Evolutionary conservation across 2,888 invertebrate species (phyloP).

Genomic region (Chymomyza fuscimana): DNA sequence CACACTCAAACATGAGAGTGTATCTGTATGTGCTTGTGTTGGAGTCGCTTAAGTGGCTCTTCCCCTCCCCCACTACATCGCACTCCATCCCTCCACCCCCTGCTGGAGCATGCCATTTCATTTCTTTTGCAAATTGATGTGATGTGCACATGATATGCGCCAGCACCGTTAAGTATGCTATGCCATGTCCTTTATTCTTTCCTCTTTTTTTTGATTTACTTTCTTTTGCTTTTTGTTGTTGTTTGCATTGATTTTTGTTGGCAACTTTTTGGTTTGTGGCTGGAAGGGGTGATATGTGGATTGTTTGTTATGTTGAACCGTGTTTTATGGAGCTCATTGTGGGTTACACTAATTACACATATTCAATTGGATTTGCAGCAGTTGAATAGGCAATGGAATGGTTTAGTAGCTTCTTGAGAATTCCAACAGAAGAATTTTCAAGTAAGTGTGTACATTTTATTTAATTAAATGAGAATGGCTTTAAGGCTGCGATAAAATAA

Average conservation of each 20-base stretch:
- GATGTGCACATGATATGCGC: constrained; percentile 63
- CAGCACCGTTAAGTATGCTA: constrained; percentile 46
- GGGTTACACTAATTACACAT: constrained; percentile 51
- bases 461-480: no score
- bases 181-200: constrained; percentile 12
- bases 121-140: constrained; percentile 61
- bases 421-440: background rate
- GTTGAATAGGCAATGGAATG: background rate
- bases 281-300: constrained; percentile 5
- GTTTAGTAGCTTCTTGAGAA: background rate
- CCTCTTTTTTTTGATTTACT: constrained; percentile 7
- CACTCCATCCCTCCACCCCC: background rate
- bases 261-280: background rate
- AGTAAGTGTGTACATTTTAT: background rate
- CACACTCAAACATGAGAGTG: background rate
- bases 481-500: no score
- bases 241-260: background rate
- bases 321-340: constrained; percentile 21
- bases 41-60: background rate
- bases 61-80: background rate
- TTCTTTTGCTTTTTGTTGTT: constrained; percentile 2
- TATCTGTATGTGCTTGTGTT: background rate
- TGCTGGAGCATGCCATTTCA: constrained; percentile 49
- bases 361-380: constrained; percentile 2
- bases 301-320: constrained; percentile 19